phyloP scores from a whole-genome alignment of 2,888 invertebrate species.

The Heliconius erato region DNA sequence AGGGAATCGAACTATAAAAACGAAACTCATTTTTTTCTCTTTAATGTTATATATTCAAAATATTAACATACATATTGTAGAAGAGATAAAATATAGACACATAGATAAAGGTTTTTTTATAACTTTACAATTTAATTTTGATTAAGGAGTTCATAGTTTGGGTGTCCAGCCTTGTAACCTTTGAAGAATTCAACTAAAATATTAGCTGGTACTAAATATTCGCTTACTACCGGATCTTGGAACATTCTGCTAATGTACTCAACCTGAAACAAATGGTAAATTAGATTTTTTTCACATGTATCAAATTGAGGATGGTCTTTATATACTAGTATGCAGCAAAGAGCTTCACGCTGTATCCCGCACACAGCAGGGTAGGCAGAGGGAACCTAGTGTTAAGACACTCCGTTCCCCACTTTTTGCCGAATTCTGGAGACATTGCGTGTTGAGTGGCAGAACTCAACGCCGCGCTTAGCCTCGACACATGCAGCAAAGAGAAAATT shows the following conservation, averaged over 20 bases:
- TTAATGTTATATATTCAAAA: background rate
- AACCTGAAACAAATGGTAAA: constrained; percentile 76
- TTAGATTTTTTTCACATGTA: background rate
- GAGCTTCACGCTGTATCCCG: too few relatives aligned
- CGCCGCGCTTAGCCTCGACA: too few relatives aligned
- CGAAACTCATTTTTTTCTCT: background rate
- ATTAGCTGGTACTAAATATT: constrained; percentile 86
- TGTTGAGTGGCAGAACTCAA: too few relatives aligned
- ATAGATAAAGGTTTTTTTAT: background rate
- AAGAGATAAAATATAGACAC: background rate
- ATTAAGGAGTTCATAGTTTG: constrained; percentile 66
- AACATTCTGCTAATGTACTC: constrained; percentile 88
- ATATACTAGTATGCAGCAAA: too few relatives aligned
- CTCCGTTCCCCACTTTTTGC: too few relatives aligned
- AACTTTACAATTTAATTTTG: constrained; percentile 49
- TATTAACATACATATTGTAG: background rate
- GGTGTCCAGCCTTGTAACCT: constrained; percentile 57
- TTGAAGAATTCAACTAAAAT: constrained; percentile 84
- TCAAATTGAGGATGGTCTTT: too few relatives aligned
- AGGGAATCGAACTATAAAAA: background rate
- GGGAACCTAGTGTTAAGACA: too few relatives aligned
- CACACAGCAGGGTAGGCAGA: too few relatives aligned
- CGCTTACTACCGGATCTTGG: constrained; percentile 87
- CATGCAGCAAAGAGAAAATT: background rate
- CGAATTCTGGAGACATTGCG: too few relatives aligned